Base-by-base conservation (phyloP, 1,140 invertebrate species). In the Zaprionus ghesquierei region DNA sequence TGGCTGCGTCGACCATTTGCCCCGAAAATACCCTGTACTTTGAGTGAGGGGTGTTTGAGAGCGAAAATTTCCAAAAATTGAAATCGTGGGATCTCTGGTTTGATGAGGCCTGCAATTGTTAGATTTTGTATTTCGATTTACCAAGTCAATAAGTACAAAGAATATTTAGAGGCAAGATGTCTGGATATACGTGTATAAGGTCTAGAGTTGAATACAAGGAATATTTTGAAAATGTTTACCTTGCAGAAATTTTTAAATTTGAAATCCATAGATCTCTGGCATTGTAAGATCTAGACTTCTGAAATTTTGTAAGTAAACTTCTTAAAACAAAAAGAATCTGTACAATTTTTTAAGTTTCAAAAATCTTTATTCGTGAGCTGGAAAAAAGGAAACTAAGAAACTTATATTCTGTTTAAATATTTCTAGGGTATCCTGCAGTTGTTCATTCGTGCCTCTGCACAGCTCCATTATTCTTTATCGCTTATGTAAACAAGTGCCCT, bases 401-500 rank as follows among this genome's bases (percentile, higher is more conserved):
- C 27, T 29, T 29, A 29, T 8, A 8, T 29, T 0, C 27, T 3
- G 18, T 44, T 12, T 6, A 9, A 9, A 9, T 20, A 20, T 44
- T 0, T 12, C 5, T 1, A 22, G 3, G 18, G 41, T 46, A 46
- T 20, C 18, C 1, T 20, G 3, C 3, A 46, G 41, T 20, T 22
- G 15, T 8, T 46, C 41, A 46, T 2, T 15, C 3, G 2, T 6
- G n/a, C 5, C 1, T 27, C 8, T 2, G 13, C n/a, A 9, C 22
- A 23, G 23, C 23, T n/a, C n/a, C n/a, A n/a, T n/a, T 55, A 68
- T 77, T 71, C 81, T 79, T 89, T 81, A 90, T 90, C 75, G 54
- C 77, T 90, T 90, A 89, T 85, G 89, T 89, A 90, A 90, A 90
- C 89, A 90, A 85, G 75, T 29, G 68, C 33, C 68, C 85, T 79